Evolutionary conservation across 2,113 vertebrate genomes (phyloP), one percentile per base, ranked within the genome.

Genomic region (Alligator mississippiensis): DNA sequence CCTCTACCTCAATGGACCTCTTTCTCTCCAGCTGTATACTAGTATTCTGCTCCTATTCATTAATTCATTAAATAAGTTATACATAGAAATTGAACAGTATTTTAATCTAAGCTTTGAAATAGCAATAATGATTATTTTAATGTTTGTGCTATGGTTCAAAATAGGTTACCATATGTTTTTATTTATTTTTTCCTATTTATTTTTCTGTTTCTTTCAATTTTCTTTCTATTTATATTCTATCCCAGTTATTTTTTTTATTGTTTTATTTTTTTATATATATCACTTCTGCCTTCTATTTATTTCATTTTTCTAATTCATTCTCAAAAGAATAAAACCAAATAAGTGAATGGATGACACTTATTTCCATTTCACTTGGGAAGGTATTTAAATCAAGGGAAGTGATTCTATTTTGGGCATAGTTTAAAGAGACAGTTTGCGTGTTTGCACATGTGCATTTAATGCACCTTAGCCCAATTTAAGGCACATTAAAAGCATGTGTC

Each of bases 1-100:
- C 92, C 88, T 93, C 70, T 61, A 80, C 90, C 78, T 96, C 76
- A 63, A 4, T 4, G n/a, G 19, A 84, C 78, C 47, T 89, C 77
- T 85, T 81, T 14, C 34, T 11, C 34, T 83, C 27, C 59, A 21
- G 2, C 1, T 60, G 79, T 57, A 58, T 38, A 54, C 2, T 2
- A 63, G 2, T 34, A 25, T 12, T 93, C 82, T 77, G 22, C 62
- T 74, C 59, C 24, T 21, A 30, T 30, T 58, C 77, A 66, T 16
- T 19, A 61, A 47, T 3, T 47, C 2, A 77, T 94, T 68, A 87
- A 89, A 81, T 54, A 89, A 85, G 78, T 1, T 47, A 9, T 58
- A 27, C 4, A 3, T 59, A 70, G 24, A 34, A 72, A n/a, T 9
- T 55, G 12, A 8, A 17, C 34, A 74, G 15, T 47, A 74, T 74